These are phyloP conservation scores for Sebastes itinus DNA, from an alignment of 2,797 vertebrate genomes.

Conservation along the genomic window DNA sequence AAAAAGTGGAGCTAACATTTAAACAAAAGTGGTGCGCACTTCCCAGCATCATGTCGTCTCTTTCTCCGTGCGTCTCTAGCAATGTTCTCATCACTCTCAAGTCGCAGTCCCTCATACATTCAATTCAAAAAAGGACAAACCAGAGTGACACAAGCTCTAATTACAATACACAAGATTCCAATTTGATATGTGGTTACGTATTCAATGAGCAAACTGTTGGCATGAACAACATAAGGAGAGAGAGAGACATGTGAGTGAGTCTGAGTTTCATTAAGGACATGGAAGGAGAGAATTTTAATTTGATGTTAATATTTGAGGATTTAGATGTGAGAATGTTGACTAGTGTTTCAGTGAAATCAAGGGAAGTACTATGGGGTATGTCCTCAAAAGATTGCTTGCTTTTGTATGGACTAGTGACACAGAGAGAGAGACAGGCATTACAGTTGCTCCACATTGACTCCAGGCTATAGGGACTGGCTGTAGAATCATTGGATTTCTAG, in stretches of 20 bases:
- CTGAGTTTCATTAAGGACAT: neutral
- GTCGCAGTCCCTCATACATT: conserved; percentile 5
- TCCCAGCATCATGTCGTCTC: conserved; percentile 3
- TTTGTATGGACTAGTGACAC: neutral
- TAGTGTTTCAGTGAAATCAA: neutral
- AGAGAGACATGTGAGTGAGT: conserved; percentile 3
- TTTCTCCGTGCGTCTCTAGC: neutral
- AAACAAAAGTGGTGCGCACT: conserved; percentile 29
- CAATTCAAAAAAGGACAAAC: conserved; percentile 41
- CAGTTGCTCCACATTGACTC: too few relatives aligned
- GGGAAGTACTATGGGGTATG: neutral
- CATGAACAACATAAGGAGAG: conserved; percentile 24
- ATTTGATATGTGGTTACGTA: conserved; percentile 41
- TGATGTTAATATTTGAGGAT: neutral
- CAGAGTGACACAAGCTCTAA: conserved; percentile 27
- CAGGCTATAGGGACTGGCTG: neutral
- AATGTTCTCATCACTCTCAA: neutral
- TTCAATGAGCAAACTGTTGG: conserved; percentile 46
- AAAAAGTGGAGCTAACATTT: conserved; percentile 47
- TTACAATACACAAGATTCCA: conserved; percentile 30
- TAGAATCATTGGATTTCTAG: neutral
- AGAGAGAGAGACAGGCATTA: neutral
- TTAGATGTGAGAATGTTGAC: neutral
- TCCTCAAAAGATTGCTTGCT: neutral
- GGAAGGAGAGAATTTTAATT: neutral